Evolutionary conservation across 2,888 invertebrate genomes (phyloP), one percentile per base, ranked within the genome.

Genomic region (Chromoteleia sp.): DNA sequence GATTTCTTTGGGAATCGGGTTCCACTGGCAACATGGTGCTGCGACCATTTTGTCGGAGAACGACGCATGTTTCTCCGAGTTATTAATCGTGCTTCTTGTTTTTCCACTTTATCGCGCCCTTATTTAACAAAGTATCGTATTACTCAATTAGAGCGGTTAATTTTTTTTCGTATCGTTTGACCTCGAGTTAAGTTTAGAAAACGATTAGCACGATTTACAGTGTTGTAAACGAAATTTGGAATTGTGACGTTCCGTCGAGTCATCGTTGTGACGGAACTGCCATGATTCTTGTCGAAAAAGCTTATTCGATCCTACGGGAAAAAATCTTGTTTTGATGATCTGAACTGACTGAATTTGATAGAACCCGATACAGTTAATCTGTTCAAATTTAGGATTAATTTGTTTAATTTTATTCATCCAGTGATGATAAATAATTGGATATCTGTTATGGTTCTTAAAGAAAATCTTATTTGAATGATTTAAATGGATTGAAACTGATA

Each of bases 41-140:
- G 75, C 70, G 52, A 82, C 84, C 85, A 83, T 84, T 84, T 85
- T 85, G 83, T 84, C 84, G 83, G 81, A 17, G 21, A 67, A 39
- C 41, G 41, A 41, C 58, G 59, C 30, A 67, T 43, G 54, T 65
- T 81, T 81, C 56, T 63, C 52, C 58, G 12, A 41, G 30, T 82
- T 76, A 84, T 84, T 85, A 86, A 85, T 86, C 82, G 80, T 63
- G 54, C 25, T 80, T 78, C 67, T 81, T 75, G 8, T 6, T 52
- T 7, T 56, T 39, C 6, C 2, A 7, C 8, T 45, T 30, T 12
- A 15, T 21, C 12, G 6, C n/a, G n/a, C n/a, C n/a, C n/a, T n/a
- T 58, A 29, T 41, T 21, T 63, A 12, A 45, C 45, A 15, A 70
- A 45, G 29, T 58, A 54, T 56, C 68, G 33, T 6, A 10, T 68